Conservation (phyloP, 2,113 vertebrate genomes). For the Mastomys coucha region DNA sequence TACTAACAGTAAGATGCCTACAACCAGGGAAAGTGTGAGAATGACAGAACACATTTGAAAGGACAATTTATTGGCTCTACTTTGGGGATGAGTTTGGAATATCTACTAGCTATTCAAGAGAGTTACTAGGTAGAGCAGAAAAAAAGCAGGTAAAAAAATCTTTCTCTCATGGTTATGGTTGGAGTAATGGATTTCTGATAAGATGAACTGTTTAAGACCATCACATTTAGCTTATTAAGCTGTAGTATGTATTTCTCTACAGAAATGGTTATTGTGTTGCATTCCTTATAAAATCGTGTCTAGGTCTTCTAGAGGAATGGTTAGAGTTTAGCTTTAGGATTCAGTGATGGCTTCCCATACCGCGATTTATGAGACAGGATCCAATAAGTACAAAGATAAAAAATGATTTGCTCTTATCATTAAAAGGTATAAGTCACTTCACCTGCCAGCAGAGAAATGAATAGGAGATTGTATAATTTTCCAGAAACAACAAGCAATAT, state of each 20-base stretch:
- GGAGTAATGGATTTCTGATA: not conserved
- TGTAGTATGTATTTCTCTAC: not conserved
- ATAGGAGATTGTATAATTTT: not conserved
- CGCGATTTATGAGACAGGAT: not conserved
- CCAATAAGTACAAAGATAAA: not conserved
- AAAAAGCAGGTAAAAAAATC: not conserved
- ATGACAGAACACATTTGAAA: not conserved
- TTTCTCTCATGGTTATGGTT: not conserved
- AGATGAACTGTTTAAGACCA: not conserved
- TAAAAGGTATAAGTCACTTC: not conserved
- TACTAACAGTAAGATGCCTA: not conserved
- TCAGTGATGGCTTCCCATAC: not conserved
- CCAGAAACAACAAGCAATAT: not conserved
- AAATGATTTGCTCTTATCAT: not conserved
- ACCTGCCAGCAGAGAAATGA: not conserved
- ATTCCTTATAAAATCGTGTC: not conserved
- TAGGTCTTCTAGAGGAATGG: not conserved
- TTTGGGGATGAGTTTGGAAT: not conserved
- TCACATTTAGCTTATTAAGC: not conserved
- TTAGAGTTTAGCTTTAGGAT: not conserved
- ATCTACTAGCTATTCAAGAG: not conserved
- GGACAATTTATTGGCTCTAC: not conserved
- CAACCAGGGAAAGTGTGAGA: not conserved
- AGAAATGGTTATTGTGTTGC: conserved; percentile 25
- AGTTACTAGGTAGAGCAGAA: not conserved